phyloP scores from a whole-genome alignment of 2,113 vertebrate genomes.

The Trogon melanurus region DNA sequence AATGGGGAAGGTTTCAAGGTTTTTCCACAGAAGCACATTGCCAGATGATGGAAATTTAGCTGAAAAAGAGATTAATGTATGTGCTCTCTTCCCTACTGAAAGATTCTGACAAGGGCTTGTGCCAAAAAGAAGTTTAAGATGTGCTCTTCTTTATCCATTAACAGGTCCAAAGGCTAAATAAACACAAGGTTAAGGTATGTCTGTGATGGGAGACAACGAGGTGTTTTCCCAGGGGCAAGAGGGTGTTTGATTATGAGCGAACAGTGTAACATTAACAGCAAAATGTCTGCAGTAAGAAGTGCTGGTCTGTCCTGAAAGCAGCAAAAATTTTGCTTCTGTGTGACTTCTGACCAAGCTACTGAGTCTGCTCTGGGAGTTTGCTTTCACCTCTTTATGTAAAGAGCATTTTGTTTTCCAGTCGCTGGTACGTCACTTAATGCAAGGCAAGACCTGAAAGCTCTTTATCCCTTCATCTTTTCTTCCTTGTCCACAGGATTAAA shows the following conservation, averaged over 20 bases:
- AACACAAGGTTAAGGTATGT: background rate
- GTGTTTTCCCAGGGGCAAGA: background rate
- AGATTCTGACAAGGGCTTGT: background rate
- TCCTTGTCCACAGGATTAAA: background rate
- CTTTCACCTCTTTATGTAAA: background rate
- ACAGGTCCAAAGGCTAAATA: background rate
- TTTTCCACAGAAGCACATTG: background rate
- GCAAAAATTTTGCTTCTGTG: fast-evolving
- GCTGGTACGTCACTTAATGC: background rate
- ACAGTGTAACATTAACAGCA: background rate
- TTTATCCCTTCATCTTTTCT: conserved; percentile 21
- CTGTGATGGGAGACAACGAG: background rate
- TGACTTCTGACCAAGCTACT: background rate
- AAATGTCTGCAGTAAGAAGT: background rate
- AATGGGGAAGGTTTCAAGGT: background rate
- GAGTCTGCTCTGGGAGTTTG: background rate
- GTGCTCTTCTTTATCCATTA: background rate
- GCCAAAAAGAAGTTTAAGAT: background rate
- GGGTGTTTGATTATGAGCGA: background rate
- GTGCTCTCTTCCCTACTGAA: background rate
- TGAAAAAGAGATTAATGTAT: background rate
- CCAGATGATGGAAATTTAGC: background rate
- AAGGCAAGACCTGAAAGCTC: background rate
- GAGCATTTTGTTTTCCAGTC: background rate
- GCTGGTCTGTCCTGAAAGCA: background rate